A percentile compares a stretch with the other conserved stretches of the same genome.
These are phyloP conservation scores for Melipona quadrifasciata DNA, from an alignment of 1,140 invertebrate genomes.

Conservation along the genomic window DNA sequence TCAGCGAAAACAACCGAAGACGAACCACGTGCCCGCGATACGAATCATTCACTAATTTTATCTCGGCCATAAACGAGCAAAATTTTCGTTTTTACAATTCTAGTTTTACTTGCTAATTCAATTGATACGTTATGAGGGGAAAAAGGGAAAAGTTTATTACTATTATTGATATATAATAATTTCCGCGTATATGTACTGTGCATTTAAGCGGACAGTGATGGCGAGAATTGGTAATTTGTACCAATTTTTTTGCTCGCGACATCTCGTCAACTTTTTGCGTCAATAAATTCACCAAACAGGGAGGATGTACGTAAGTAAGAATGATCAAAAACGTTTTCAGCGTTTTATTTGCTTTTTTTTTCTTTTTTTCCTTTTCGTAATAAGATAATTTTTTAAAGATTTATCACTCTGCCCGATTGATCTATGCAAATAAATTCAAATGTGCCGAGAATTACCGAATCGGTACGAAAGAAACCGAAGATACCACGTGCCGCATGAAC, in stretches of 20 bases:
- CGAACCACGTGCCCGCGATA: conserved; percentile 33
- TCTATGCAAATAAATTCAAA: conserved; percentile 4
- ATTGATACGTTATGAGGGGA: background rate
- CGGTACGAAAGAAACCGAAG: background rate
- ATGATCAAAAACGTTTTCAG: background rate
- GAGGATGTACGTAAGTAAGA: background rate
- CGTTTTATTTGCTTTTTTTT: background rate
- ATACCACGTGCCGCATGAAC: conserved; percentile 6
- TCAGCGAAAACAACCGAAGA: conserved; percentile 44
- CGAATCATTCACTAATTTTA: conserved; percentile 51
- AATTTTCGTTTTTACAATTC: background rate
- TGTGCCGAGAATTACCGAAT: background rate
- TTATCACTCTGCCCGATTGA: too few species aligned
- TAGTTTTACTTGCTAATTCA: background rate
- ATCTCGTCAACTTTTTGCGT: background rate
- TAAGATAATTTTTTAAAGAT: background rate
- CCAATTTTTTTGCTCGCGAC: background rate
- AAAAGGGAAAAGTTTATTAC: background rate
- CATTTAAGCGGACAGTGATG: background rate
- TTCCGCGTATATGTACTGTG: background rate
- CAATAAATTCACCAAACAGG: background rate
- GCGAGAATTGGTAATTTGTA: background rate
- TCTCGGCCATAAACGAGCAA: background rate
- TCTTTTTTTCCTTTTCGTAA: background rate
- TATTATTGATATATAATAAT: background rate